Conservation (phyloP, 2,888 invertebrate genomes). For the Ichneumon xanthorius region DNA sequence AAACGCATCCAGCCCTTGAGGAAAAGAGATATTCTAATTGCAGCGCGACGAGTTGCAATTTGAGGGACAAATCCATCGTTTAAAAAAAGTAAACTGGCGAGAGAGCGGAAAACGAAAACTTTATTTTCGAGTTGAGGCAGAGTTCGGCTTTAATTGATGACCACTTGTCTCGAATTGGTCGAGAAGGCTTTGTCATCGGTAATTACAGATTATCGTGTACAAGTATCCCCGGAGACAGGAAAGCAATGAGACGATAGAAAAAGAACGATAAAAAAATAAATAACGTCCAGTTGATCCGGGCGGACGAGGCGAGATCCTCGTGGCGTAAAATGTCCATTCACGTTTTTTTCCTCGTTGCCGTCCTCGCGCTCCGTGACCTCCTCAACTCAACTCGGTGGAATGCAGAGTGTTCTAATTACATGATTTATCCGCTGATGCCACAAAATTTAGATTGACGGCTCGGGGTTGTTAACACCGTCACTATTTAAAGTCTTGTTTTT, state of each 20-base stretch:
- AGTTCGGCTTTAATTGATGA: conserved; percentile 32
- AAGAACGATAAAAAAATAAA: conserved; percentile 33
- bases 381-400: conserved; percentile 61
- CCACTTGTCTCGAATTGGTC: conserved; percentile 39
- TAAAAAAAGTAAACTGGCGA: not conserved
- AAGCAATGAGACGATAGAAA: not conserved
- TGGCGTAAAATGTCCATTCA: conserved; percentile 61
- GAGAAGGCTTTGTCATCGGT: conserved; percentile 56
- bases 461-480: conserved; percentile 61
- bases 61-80: not conserved
- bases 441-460: conserved; percentile 71
- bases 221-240: conserved; percentile 14
- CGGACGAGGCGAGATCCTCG: conserved; percentile 26
- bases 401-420: conserved; percentile 65
- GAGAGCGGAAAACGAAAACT: not conserved
- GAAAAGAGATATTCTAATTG: not conserved
- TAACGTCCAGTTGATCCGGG: conserved; percentile 33
- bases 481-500: conserved; percentile 25
- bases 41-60: not conserved
- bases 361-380: conserved; percentile 62
- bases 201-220: conserved; percentile 38
- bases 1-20: too few relatives aligned
- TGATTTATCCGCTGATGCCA: conserved; percentile 68
- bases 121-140: conserved; percentile 8
- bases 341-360: conserved; percentile 54